A percentile compares a stretch with the other conserved stretches of the same genome.
Evolutionary conservation across 1,140 invertebrate genomes (phyloP).

Genomic region (Melitaea cinxia): DNA sequence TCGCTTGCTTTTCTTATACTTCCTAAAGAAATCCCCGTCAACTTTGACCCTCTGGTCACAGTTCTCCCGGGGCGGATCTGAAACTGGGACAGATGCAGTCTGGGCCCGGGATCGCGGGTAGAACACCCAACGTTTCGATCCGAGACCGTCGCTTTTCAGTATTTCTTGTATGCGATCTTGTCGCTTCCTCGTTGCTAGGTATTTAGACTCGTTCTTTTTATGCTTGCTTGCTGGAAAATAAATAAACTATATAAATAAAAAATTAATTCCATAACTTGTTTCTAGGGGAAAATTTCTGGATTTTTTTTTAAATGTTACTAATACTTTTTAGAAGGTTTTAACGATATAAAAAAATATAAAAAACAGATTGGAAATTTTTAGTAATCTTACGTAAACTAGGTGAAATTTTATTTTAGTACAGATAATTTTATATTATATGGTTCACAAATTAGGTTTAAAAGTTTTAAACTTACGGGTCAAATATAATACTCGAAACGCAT

Average conservation of each 20-base stretch:
- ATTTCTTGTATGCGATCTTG: conserved; percentile 67
- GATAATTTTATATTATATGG: no score
- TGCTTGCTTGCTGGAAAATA: conserved; percentile 61
- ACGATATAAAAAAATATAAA: no score
- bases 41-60: conserved; percentile 65
- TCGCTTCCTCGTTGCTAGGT: conserved; percentile 65
- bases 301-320: no score
- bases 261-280: no score
- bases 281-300: no score
- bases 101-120: conserved; percentile 50
- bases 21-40: conserved; percentile 67
- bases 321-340: no score
- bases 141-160: conserved; percentile 64
- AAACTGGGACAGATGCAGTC: conserved; percentile 2
- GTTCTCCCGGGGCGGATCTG: conserved; percentile 43
- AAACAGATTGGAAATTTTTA: no score
- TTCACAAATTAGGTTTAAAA: no score
- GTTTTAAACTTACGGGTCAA: conserved; percentile 59
- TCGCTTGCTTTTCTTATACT: conserved; percentile 63
- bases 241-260: neutral
- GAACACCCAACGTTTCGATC: conserved; percentile 69
- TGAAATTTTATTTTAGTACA: no score
- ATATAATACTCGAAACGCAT: conserved; percentile 66
- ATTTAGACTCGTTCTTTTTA: conserved; percentile 62
- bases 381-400: no score